Percentiles rank a stretch among this genome's conserved stretches.
Evolutionary conservation across 2,113 vertebrate genomes (phyloP).

Genomic region (Psephotus haematonotus): DNA sequence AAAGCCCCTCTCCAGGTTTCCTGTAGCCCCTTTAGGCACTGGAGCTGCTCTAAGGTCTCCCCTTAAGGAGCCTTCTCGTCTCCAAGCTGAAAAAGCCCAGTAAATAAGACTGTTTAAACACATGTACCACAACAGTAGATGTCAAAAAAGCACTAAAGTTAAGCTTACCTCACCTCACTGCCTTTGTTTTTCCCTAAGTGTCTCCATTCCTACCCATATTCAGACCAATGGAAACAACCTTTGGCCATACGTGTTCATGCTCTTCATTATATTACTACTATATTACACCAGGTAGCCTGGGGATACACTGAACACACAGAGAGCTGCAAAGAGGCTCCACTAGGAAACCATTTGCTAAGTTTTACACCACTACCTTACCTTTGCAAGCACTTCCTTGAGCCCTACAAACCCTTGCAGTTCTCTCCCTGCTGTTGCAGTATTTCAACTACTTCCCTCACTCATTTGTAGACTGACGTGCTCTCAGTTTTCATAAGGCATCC

Average conservation of each 20-base stretch:
- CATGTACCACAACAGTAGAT: neutral
- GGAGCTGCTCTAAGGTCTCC: neutral
- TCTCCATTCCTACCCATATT: conserved; percentile 39
- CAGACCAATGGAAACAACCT: conserved; percentile 15
- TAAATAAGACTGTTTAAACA: neutral
- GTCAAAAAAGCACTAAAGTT: neutral
- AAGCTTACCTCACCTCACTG: neutral
- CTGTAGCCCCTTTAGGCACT: neutral
- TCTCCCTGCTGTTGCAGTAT: neutral
- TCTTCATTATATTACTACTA: neutral
- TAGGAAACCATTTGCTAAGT: neutral
- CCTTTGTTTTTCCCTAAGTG: conserved; percentile 15
- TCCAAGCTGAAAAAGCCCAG: neutral
- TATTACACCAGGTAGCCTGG: neutral
- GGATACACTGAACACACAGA: neutral
- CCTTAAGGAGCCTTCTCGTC: neutral
- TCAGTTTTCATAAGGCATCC: neutral
- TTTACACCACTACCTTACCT: neutral
- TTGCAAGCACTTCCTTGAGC: neutral
- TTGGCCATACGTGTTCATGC: neutral
- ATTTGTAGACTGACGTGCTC: neutral
- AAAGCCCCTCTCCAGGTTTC: neutral
- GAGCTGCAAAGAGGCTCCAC: neutral
- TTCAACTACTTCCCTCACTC: neutral
- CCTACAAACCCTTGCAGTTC: neutral